These are phyloP conservation scores for Microctonus hyperodae DNA, from an alignment of 2,888 invertebrate species.

Conservation along the genomic window DNA sequence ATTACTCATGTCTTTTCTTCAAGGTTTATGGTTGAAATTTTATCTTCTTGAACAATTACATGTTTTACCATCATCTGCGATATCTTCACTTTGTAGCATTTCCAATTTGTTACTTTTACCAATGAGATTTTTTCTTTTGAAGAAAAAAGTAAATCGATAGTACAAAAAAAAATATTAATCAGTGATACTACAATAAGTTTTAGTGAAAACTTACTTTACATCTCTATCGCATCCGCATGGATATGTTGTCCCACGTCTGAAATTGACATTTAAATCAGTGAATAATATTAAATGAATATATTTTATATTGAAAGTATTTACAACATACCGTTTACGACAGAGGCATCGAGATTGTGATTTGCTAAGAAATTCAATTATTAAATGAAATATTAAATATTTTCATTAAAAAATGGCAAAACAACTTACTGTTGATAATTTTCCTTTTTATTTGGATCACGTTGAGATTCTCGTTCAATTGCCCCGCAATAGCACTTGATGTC, in stretches of 20 bases:
- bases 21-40: not conserved
- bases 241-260: constrained; percentile 9
- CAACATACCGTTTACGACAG: constrained; percentile 17
- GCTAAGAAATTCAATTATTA: not conserved
- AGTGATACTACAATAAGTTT: constrained; percentile 1
- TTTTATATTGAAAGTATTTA: not conserved
- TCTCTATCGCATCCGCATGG: constrained; percentile 34
- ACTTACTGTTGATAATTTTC: constrained; percentile 43
- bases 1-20: not conserved
- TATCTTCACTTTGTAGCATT: not conserved
- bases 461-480: constrained; percentile 34
- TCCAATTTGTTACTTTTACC: not conserved
- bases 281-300: not conserved
- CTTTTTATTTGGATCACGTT: not conserved
- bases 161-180: not conserved
- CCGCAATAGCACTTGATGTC: constrained; percentile 36
- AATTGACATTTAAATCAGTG: not conserved
- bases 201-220: constrained; percentile 25
- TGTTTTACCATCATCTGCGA: not conserved
- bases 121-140: not conserved
- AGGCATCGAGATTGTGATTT: constrained; percentile 8
- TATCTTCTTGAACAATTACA: not conserved
- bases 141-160: not conserved
- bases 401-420: not conserved
- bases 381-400: not conserved